Base-by-base conservation (phyloP, 2,113 vertebrate species). In the Podilymbus podiceps region DNA sequence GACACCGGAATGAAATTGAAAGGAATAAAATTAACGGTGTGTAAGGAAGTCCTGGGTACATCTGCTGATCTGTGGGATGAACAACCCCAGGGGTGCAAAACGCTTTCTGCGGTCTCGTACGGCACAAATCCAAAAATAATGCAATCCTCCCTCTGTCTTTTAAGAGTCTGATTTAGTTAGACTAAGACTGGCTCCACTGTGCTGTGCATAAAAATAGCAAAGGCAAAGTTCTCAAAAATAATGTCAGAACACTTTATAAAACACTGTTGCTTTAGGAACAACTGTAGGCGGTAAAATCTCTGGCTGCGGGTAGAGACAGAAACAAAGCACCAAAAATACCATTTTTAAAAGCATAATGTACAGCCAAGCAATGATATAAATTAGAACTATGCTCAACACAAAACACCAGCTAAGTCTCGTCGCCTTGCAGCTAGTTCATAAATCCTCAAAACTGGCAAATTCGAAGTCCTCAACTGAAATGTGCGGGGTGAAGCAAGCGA, bases 51-150 rank as follows among this genome's bases (percentile, higher is more conserved):
- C 19, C 47, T 1, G 5, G 73, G 42, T 0, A 2, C 49, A 38
- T 17, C 63, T 10, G 55, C 28, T 1, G 5, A 6, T 35, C 55
- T 18, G 12, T 0, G 1, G 68, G 59, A 42, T 14, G 69, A 31
- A 15, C 23, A 17, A 4, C 11, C 15, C 3, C 66, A 12, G 52
- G 52, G 62, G 27, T 11, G 31, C 22, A 52, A 8, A 79, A 10
- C 0, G 1, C 14, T 47, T 2, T 1, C 16, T 9, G 4, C 15
- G 20, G 28, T 11, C 72, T 22, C 16, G 0, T 2, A 15, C 0
- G 3, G 35, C 4, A 8, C 58, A 44, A 40, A 71, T 6, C 35
- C 78, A 19, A 55, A n/a, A 27, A 20, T 6, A 40, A 49, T 1
- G 33, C 55, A 1, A 2, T 15, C 50, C 60, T 89, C 50, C 38